Conservation (phyloP, 2,888 invertebrate genomes). For the Frankliniella fusca region DNA sequence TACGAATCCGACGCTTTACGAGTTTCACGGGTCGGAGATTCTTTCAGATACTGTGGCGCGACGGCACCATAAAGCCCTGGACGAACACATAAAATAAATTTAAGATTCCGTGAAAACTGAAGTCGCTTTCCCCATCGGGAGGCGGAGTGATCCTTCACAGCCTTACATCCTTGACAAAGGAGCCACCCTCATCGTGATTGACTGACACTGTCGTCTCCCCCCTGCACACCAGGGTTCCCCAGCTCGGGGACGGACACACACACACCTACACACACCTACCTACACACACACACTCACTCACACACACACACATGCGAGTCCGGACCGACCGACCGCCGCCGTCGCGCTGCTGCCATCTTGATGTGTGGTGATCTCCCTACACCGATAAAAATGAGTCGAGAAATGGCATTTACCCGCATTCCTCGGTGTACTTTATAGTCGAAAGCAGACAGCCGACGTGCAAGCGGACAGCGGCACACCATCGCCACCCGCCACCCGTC, state of each 20-base stretch:
- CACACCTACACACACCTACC: not conserved
- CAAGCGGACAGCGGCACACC: not conserved
- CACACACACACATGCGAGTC: not conserved
- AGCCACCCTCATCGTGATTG: not conserved
- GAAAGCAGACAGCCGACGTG: not conserved
- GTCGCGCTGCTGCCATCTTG: conserved; percentile 6
- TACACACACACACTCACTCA: not conserved
- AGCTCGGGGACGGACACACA: not conserved
- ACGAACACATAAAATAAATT: no score
- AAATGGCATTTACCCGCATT: conserved; percentile 22
- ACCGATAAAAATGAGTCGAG: conserved; percentile 22
- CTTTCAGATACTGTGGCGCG: no score
- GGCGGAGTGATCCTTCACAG: not conserved
- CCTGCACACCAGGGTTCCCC: not conserved
- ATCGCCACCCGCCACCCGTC: not conserved
- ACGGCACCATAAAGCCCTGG: no score
- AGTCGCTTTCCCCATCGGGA: not conserved
- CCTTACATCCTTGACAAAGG: not conserved
- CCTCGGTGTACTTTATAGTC: conserved; percentile 9
- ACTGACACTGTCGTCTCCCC: not conserved
- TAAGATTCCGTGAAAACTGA: not conserved
- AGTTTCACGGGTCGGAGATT: no score
- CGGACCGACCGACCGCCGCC: not conserved
- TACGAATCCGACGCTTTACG: no score
- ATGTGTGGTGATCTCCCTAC: conserved; percentile 21